Percentiles rank a stretch among this genome's conserved stretches.
Evolutionary conservation across 2,888 invertebrate genomes (phyloP).

Genomic region (Drosophila seclusa): DNA sequence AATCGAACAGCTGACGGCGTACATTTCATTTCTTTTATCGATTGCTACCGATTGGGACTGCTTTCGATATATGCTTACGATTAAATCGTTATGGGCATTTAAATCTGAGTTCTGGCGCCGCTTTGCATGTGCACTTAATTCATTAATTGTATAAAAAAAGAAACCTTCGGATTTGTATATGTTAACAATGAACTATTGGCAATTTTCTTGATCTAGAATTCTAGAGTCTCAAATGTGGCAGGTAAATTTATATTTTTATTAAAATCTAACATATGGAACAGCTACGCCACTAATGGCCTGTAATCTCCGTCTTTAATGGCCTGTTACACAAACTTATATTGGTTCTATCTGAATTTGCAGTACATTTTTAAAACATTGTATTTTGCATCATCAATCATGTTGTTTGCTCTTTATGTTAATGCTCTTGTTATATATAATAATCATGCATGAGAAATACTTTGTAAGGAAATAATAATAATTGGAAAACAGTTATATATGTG

Average conservation of each 20-base stretch:
- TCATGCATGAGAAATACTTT: neutral
- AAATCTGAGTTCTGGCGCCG: constrained; percentile 8
- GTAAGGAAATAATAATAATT: neutral
- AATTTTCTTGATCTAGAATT: neutral
- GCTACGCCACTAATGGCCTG: too few relatives aligned
- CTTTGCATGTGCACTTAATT: neutral
- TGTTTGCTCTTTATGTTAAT: neutral
- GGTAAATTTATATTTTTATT: too few relatives aligned
- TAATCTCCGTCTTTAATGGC: too few relatives aligned
- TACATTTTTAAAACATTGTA: neutral
- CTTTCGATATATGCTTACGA: neutral
- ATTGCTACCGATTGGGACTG: constrained; percentile 9
- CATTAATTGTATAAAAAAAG: neutral
- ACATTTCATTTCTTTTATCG: constrained; percentile 27
- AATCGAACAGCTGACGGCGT: constrained; percentile 58
- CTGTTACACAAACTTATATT: neutral
- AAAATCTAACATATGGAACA: too few relatives aligned
- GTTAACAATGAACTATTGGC: neutral
- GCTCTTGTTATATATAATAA: too few relatives aligned
- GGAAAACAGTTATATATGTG: neutral
- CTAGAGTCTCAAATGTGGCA: neutral
- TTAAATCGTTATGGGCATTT: neutral
- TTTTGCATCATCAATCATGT: neutral
- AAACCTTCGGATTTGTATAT: neutral
- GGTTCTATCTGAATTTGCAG: neutral